phyloP scores from a whole-genome alignment of 2,113 vertebrate species.

The Sinocyclocheilus anshuiensis region DNA sequence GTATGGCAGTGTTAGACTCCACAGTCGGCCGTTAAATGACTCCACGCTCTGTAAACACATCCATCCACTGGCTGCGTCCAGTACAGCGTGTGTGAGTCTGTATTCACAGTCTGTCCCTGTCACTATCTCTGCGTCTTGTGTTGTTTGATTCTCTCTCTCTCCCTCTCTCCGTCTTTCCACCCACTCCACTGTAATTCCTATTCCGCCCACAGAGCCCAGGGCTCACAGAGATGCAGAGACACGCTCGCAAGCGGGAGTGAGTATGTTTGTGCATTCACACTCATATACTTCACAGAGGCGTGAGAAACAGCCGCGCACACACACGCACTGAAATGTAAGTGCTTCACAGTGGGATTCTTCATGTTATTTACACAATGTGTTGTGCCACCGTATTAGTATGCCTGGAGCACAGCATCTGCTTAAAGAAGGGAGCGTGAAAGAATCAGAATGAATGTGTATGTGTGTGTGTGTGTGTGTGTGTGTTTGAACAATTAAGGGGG shows the following conservation, averaged over 20 bases:
- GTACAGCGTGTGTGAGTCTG: conserved; percentile 39
- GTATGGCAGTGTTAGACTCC: conserved; percentile 71
- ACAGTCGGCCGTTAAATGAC: conserved; percentile 56
- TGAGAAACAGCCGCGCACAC: conserved; percentile 5
- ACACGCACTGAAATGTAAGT: conserved; percentile 18
- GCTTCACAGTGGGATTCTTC: conserved; percentile 22
- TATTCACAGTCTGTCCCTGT: conserved; percentile 61
- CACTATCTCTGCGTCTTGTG: conserved; percentile 56
- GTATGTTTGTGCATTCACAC: conserved; percentile 27
- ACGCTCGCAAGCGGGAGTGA: conserved; percentile 46
- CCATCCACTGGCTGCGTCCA: conserved; percentile 61
- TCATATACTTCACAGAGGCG: conserved; percentile 43
- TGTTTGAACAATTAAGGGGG: background rate
- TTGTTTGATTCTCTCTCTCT: conserved; percentile 52
- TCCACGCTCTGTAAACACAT: conserved; percentile 61
- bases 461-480: conserved; percentile 1
- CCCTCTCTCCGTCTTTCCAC: conserved; percentile 48
- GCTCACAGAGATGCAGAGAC: conserved; percentile 63
- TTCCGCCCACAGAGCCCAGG: conserved; percentile 76
- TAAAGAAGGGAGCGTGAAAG: conserved; percentile 35
- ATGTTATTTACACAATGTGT: conserved; percentile 45
- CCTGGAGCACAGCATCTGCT: conserved; percentile 51
- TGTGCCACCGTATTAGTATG: conserved; percentile 54
- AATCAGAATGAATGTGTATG: conserved; percentile 1
- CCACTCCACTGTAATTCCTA: conserved; percentile 69